phyloP scores from a whole-genome alignment of 37 sponge, comb jelly and placozoan species.

The Ianthella basta region DNA sequence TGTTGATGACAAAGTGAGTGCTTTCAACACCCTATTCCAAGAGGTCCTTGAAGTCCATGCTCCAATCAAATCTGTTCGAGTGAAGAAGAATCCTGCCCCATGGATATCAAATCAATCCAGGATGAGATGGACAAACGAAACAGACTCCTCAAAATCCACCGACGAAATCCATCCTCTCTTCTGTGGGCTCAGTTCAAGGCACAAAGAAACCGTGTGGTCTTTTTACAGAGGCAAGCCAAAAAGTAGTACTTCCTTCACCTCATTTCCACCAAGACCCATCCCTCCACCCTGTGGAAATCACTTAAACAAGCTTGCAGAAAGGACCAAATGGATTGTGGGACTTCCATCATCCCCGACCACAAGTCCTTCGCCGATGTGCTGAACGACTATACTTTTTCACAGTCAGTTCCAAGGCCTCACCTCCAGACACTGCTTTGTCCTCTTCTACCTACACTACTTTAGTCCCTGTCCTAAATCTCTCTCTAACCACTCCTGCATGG shows the following conservation, averaged over 20 bases:
- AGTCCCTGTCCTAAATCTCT: background rate
- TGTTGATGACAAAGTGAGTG: no score
- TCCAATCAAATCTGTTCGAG: slow-evolving; percentile 14
- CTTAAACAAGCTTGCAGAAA: background rate
- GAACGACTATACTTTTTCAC: background rate
- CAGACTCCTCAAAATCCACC: background rate
- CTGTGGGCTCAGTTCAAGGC: background rate
- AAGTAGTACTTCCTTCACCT: slow-evolving; percentile 14
- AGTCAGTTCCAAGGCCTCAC: background rate
- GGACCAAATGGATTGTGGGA: background rate
- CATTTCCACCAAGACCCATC: background rate
- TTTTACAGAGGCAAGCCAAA: background rate
- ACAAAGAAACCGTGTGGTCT: slow-evolving; percentile 4
- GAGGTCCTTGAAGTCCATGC: slow-evolving; percentile 14
- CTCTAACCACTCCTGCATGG: slow-evolving; percentile 3
- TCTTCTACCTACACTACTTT: background rate
- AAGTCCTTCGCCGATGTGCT: background rate
- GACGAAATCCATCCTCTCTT: background rate
- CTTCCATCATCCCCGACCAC: background rate
- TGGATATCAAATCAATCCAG: slow-evolving; percentile 4
- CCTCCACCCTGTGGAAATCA: background rate
- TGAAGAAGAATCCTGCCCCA: background rate
- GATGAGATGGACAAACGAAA: slow-evolving; percentile 11
- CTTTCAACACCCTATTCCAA: no score
- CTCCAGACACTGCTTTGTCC: background rate